Evolutionary conservation across 2,113 vertebrate species (phyloP).

Genomic region (Silurus meridionalis): DNA sequence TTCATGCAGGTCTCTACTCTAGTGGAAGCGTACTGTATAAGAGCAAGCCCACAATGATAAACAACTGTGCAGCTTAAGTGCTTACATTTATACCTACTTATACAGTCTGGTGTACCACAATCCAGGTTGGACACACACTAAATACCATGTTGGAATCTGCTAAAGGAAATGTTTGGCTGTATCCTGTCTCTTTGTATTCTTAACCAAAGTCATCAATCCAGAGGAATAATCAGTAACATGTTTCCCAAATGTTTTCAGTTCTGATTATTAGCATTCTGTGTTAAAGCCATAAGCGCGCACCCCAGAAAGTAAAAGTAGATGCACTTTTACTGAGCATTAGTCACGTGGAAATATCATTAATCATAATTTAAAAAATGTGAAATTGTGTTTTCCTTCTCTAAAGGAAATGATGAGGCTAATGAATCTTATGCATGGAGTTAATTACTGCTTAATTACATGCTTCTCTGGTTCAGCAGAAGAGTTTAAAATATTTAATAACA

Average conservation of each 20-base stretch:
- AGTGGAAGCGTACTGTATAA: not conserved
- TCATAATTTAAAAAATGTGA: not conserved
- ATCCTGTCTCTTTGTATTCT: conserved; percentile 39
- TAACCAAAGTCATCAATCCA: conserved; percentile 25
- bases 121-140: conserved; percentile 2
- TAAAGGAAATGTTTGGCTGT: conserved; percentile 16
- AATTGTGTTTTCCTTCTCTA: not conserved
- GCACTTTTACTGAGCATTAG: not conserved
- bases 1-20: too few species aligned
- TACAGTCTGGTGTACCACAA: not conserved
- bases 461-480: not conserved
- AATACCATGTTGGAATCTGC: conserved; percentile 27
- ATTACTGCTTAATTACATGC: not conserved
- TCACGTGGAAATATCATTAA: not conserved
- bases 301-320: too few species aligned
- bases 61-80: not conserved
- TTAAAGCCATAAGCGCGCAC: not conserved
- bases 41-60: not conserved
- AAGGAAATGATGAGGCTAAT: not conserved
- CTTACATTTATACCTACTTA: not conserved
- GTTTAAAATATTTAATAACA: not conserved
- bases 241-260: conserved; percentile 20
- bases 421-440: not conserved
- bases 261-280: conserved; percentile 31
- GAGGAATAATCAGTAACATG: conserved; percentile 34